phyloP scores from a whole-genome alignment of 2,797 vertebrate species.

The Enteromius fasciolatus region DNA sequence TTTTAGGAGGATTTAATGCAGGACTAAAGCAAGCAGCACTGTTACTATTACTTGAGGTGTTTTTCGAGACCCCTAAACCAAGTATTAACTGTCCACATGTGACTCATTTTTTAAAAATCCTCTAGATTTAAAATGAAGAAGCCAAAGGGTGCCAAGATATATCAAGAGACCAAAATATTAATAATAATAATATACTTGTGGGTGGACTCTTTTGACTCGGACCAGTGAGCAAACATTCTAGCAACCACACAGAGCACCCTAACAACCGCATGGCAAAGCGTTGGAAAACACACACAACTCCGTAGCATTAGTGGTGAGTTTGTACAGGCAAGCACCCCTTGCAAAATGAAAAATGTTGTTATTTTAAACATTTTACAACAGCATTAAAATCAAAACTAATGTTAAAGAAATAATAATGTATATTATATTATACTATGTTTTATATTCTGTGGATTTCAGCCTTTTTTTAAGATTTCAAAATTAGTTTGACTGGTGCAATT shows the following conservation, averaged over 20 bases:
- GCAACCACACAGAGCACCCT: neutral
- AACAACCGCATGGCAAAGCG: neutral
- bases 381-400: neutral
- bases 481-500: neutral
- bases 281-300: neutral
- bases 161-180: neutral
- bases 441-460: neutral
- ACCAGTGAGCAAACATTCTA: neutral
- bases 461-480: too few relatives aligned
- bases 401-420: neutral
- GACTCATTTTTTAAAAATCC: too few relatives aligned
- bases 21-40: neutral
- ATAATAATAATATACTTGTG: neutral
- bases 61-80: neutral
- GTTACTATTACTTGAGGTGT: neutral
- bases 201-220: neutral
- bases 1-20: constrained; percentile 6
- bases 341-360: neutral
- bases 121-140: neutral
- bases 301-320: neutral
- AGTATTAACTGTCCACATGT: neutral
- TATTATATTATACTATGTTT: neutral
- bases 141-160: neutral
- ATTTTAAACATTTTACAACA: neutral
- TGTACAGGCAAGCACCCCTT: neutral